Base-by-base conservation (phyloP, 2,113 vertebrate genomes). In the Ciconia maguari region DNA sequence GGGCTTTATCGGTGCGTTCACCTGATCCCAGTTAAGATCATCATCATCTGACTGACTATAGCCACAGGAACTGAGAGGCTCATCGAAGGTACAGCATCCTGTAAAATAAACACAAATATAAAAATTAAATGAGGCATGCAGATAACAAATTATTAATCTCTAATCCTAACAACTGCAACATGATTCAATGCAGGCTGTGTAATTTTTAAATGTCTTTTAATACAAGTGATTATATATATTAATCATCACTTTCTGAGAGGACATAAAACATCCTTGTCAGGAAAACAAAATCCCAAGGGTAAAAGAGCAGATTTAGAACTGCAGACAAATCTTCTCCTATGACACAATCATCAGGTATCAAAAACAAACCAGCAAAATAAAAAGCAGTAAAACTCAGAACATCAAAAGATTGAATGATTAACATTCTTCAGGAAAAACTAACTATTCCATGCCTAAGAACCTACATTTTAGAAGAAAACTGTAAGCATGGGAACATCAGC, bases 81-180 rank as follows among this genome's bases (percentile, higher is more conserved):
- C 99, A 95, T 99, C 99, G 29, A 99, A 99, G 93, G 98, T 98
- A 96, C 99, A 99, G 86, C 99, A 99, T 62, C 99, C 99, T 99
- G 97, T 49, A 81, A 96, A 91, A 82, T 51, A 95, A 93, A 94
- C 60, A 87, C 82, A 79, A 58, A 91, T 46, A 19, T 16, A 46
- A 78, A 48, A 81, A 36, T 25, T 9, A 71, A 77, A 52, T 2
- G 19, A 77, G 68, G 26, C n/a, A 70, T 11, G 44, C 16, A 57
- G 61, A 1, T 12, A 69, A 72, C 9, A 13, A 13, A 46, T 41
- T 13, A 57, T 15, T 32, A 80, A 16, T 21, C 12, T 72, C 22
- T 44, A 57, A 52, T 62, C 58, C 26, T 55, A 74, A 80, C 32
- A 48, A 55, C 32, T 46, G 19, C 22, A 62, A 44, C 38, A 29